These are phyloP conservation scores for Diarsia mendica DNA, from an alignment of 2,888 invertebrate genomes.

Conservation along the genomic window DNA sequence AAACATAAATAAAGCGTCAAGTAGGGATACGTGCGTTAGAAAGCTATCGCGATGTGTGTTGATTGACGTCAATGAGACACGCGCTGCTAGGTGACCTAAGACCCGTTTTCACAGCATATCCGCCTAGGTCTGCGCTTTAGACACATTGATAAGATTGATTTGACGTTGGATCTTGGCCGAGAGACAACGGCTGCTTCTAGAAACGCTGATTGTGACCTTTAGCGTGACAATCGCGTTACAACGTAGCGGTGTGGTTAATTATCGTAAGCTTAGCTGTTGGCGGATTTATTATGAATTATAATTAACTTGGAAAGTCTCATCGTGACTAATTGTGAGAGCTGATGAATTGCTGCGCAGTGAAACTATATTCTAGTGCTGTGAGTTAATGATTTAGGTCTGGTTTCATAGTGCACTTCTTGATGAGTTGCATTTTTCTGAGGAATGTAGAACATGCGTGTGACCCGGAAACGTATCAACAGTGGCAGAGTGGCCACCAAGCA, in stretches of 20 bases:
- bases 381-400: conserved; percentile 1
- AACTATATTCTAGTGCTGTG: conserved; percentile 21
- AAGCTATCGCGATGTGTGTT: conserved; percentile 74
- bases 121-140: conserved; percentile 68
- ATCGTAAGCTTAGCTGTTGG: conserved; percentile 49
- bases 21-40: conserved; percentile 70
- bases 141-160: conserved; percentile 74
- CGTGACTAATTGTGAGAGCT: conserved; percentile 39
- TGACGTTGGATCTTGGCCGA: conserved; percentile 65
- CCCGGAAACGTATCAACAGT: conserved; percentile 54
- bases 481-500: conserved; percentile 30
- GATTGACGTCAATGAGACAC: conserved; percentile 82
- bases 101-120: conserved; percentile 77
- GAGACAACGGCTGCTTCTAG: conserved; percentile 61
- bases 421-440: conserved; percentile 34
- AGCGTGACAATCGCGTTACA: conserved; percentile 55
- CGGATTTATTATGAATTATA: conserved; percentile 52
- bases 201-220: conserved; percentile 68
- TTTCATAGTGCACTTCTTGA: conserved; percentile 29
- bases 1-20: conserved; percentile 50
- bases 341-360: conserved; percentile 35
- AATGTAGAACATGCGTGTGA: conserved; percentile 48
- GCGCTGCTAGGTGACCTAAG: conserved; percentile 80
- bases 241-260: conserved; percentile 48
- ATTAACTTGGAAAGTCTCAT: conserved; percentile 28